phyloP scores from a whole-genome alignment of 2,888 invertebrate species.

The Plutella xylostella region DNA sequence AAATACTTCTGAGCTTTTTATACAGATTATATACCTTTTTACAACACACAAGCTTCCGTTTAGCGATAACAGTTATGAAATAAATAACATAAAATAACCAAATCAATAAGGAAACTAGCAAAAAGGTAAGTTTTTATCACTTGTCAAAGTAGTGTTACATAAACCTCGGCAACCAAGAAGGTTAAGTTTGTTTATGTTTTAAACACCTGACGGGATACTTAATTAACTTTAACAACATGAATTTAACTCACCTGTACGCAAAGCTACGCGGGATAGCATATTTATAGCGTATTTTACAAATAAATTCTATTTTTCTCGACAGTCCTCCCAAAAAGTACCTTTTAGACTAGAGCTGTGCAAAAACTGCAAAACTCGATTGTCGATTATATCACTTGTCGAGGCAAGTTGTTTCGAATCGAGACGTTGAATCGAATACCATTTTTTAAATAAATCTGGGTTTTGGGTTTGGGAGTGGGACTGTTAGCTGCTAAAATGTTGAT shows the following conservation, averaged over 20 bases:
- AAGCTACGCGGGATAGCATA: constrained; percentile 77
- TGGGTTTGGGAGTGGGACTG: no score
- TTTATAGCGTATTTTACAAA: constrained; percentile 39
- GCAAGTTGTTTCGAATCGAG: no score
- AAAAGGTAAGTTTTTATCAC: background rate
- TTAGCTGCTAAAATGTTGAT: no score
- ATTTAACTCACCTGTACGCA: constrained; percentile 72
- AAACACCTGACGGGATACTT: no score
- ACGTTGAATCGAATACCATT: no score
- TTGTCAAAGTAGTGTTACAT: constrained; percentile 65
- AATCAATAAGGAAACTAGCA: background rate
- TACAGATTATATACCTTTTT: no score
- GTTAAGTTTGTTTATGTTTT: constrained; percentile 30
- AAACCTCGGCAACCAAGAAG: constrained; percentile 45
- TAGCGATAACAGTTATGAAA: no score
- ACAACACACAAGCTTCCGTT: no score
- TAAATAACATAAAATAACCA: background rate
- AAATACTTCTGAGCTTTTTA: no score
- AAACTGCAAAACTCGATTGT: background rate
- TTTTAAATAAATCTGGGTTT: no score
- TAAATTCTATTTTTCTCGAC: constrained; percentile 36
- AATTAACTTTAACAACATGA: constrained; percentile 9
- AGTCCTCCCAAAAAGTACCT: constrained; percentile 34
- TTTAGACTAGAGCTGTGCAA: constrained; percentile 43
- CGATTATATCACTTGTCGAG: no score